A percentile compares a stretch with the other conserved stretches of the same genome.
Conservation (phyloP, 1,140 invertebrate species). For the Latrodectus geometricus region DNA sequence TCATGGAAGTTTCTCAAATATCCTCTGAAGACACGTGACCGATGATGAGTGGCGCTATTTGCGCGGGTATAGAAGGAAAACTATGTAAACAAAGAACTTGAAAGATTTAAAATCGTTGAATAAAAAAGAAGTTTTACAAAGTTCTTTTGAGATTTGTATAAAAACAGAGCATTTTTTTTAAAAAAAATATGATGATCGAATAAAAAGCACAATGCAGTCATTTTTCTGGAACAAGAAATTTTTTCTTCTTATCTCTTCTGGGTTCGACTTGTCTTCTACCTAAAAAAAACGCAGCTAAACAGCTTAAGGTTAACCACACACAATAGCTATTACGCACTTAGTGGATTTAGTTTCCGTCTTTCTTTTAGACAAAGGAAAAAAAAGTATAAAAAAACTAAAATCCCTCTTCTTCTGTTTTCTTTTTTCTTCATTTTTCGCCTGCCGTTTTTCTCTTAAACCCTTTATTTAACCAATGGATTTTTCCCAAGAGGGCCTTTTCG, state of each 20-base stretch:
- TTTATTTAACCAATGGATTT: conserved; percentile 53
- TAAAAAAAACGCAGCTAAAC: conserved; percentile 40
- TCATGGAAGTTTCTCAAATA: too few relatives aligned
- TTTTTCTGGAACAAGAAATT: neutral
- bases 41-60: too few relatives aligned
- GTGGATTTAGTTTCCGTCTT: conserved; percentile 43
- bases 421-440: neutral
- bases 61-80: too few relatives aligned
- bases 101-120: too few relatives aligned
- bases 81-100: too few relatives aligned
- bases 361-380: conserved; percentile 12
- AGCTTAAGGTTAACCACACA: conserved; percentile 56
- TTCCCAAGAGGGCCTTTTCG: neutral
- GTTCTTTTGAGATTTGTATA: too few relatives aligned
- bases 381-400: conserved; percentile 1
- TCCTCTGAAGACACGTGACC: too few relatives aligned
- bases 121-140: too few relatives aligned
- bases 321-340: conserved; percentile 56
- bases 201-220: neutral
- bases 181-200: too few relatives aligned
- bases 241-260: neutral
- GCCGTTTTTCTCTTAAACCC: conserved; percentile 9
- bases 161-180: too few relatives aligned
- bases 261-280: conserved; percentile 19
- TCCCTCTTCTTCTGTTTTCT: neutral